phyloP scores from a whole-genome alignment of 2,797 vertebrate species.

The Myoxocephalus aenaeus region DNA sequence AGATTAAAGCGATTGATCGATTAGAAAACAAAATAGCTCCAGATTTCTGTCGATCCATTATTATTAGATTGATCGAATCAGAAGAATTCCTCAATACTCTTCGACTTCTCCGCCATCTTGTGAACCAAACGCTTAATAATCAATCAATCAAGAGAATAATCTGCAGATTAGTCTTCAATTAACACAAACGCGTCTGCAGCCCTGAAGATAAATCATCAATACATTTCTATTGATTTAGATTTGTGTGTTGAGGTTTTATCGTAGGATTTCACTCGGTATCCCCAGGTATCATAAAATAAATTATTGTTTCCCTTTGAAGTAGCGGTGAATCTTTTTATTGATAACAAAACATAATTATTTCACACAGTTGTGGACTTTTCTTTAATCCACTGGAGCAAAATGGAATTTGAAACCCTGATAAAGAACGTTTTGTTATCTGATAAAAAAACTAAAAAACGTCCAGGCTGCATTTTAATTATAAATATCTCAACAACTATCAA shows the following conservation, averaged over 20 bases:
- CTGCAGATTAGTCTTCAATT: neutral
- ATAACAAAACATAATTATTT: slow-evolving; percentile 1
- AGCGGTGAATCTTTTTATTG: neutral
- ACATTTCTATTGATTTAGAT: neutral
- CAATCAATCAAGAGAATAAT: neutral
- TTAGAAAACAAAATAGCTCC: no score
- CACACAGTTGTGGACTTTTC: neutral
- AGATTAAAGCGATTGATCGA: neutral
- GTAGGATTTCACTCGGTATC: neutral
- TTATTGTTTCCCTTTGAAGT: neutral
- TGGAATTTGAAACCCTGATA: neutral
- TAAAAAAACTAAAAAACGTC: neutral
- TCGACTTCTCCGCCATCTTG: neutral
- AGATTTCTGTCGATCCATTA: neutral
- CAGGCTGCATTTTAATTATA: neutral
- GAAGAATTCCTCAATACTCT: neutral
- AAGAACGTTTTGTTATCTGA: neutral
- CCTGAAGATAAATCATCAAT: neutral
- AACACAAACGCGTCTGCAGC: neutral
- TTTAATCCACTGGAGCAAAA: neutral
- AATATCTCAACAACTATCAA: neutral
- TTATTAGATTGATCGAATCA: neutral
- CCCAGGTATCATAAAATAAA: neutral
- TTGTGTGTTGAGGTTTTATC: neutral
- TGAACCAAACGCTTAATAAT: neutral